Evolutionary conservation across 1,140 invertebrate species (phyloP), one percentile per base, ranked within the genome.

Genomic region (Drosophila kepulauana): DNA sequence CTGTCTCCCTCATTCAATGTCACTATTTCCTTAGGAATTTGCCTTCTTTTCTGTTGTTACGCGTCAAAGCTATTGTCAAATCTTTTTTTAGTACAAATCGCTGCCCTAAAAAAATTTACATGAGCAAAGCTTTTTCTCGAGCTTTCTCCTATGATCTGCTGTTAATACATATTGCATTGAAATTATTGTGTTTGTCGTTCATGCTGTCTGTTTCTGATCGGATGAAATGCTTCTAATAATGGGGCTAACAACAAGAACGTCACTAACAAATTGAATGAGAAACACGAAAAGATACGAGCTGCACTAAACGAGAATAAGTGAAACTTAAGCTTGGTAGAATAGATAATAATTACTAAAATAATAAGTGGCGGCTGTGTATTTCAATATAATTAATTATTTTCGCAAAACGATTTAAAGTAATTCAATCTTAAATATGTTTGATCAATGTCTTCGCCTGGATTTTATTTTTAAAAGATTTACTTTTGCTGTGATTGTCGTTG

Each of bases 171-270:
- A 16, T 16, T 20, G 84, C 7, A 87, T 87, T 15, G 84, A 80
- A 13, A 62, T 78, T 6, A 84, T 87, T 11, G 84, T 87, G 11
- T 25, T 87, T 41, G 70, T 88, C 10, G 56, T 87, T n/a, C 84
- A 87, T 20, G 68, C 77, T 3, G 59, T 78, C 2, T 79, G 73
- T 33, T 87, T n/a, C n/a, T 80, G 84, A 8, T 82, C 5, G 84
- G 84, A 5, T 87, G 84, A 85, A 84, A 63, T 59, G 63, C 69
- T 8, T 73, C 76, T 0, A 68, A 79, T 15, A 3, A 1, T 43
- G 41, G 41, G 28, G 20, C 59, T 3, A 78, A 41, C 7, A 52
- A 45, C 62, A 61, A 30, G 7, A 87, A 61, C 16, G 41, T 16
- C 5, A 46, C 41, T 15, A 35, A 35, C 13, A 41, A 6, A 3